Evolutionary conservation across 2,113 vertebrate genomes (phyloP), one percentile per base, ranked within the genome.

Genomic region (Pica pica): DNA sequence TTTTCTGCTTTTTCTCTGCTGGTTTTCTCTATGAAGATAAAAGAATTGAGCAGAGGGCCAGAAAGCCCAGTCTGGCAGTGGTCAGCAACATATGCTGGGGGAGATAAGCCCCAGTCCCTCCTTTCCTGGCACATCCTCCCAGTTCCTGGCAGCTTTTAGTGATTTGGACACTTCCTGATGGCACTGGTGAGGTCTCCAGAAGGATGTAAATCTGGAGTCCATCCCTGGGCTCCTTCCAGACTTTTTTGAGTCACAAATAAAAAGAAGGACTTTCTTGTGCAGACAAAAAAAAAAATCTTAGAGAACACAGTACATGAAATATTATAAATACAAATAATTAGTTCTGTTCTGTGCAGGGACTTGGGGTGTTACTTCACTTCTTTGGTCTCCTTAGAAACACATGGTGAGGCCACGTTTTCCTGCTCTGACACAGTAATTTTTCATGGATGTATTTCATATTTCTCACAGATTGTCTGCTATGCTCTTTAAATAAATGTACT

Each of bases 151-250:
- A 95, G 86, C 89, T 52, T 5, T 10, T 3, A 15, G 63, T 41
- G 79, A 6, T 86, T 73, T 71, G 65, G 67, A 57, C 67, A 13
- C 63, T 73, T 90, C 80, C 93, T 77, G 83, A 46, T 90, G 76
- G 75, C 61, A 24, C 55, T 73, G 91, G 1, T 56, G 89, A 41
- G 57, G 20, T 42, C 76, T 86, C 47, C 75, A 64, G 49, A 68
- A 68, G 83, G 71, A 71, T 68, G 26, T 52, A 9, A 70, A 65
- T 83, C 71, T 83, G 70, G 61, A 90, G 19, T 31, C 67, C 8
- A 10, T 35, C 75, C 65, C 75, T 76, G 67, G 42, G 49, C 75
- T 83, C 67, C n/a, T 93, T 93, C 88, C 93, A 93, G 85, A 15
- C 78, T 13, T 55, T 33, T 39, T n/a, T 83, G 52, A 79, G 78